Evolutionary conservation across 2,113 vertebrate species (phyloP).

Genomic region (Scomber japonicus): DNA sequence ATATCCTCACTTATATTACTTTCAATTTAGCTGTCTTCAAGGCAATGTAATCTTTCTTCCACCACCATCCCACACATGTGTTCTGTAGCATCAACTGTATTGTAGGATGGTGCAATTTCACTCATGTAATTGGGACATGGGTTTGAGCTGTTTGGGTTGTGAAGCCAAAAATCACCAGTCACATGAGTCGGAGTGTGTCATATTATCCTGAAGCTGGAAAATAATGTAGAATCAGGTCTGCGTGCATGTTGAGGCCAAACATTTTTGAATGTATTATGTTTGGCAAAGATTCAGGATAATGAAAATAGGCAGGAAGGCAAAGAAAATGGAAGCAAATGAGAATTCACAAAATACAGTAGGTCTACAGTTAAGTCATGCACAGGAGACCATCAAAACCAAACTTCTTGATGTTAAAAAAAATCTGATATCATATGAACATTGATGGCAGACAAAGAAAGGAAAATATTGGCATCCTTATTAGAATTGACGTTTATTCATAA

Average conservation of each 20-base stretch:
- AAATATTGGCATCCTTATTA: background rate
- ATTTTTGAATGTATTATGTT: conserved; percentile 50
- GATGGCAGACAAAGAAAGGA: conserved; percentile 2
- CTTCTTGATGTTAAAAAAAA: conserved; percentile 21
- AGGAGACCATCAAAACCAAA: conserved; percentile 49
- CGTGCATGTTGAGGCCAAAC: conserved; percentile 1
- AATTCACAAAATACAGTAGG: conserved; percentile 37
- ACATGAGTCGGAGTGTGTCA: background rate
- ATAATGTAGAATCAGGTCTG: conserved; percentile 4
- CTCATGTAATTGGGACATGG: background rate
- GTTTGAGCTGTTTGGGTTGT: background rate
- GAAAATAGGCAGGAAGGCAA: conserved; percentile 35
- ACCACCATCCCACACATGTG: background rate
- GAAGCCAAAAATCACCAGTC: background rate
- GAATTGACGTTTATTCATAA: background rate
- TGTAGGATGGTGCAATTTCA: background rate
- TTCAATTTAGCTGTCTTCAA: background rate
- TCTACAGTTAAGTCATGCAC: conserved; percentile 30
- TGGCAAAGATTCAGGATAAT: conserved; percentile 26
- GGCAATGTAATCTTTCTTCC: background rate
- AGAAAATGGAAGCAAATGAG: conserved; percentile 30
- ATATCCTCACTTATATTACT: background rate
- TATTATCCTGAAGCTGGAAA: background rate
- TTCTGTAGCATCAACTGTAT: background rate
- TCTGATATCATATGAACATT: conserved; percentile 13